These are phyloP conservation scores for Mus pahari DNA, from an alignment of 2,113 vertebrate species.

Conservation along the genomic window DNA sequence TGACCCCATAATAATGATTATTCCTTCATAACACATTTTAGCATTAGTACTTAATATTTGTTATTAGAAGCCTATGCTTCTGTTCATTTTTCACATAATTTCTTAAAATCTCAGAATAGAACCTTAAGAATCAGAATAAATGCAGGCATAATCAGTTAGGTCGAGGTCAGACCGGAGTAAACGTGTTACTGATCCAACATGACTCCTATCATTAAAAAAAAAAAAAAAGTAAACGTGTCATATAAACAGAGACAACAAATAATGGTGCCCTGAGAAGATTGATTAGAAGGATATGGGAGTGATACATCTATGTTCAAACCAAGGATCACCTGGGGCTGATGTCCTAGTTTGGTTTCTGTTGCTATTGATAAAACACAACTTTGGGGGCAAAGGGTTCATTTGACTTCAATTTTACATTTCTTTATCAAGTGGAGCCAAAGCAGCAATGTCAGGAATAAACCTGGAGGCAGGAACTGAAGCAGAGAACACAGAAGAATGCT, in stretches of 20 bases:
- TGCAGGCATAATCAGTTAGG: not conserved
- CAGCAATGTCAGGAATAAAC: not conserved
- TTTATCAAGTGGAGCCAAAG: not conserved
- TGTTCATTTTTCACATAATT: not conserved
- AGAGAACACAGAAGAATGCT: not conserved
- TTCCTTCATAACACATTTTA: not conserved
- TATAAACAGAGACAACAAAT: slow-evolving; percentile 1
- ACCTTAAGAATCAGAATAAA: not conserved
- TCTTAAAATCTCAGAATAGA: not conserved
- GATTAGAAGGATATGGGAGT: not conserved
- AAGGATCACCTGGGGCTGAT: not conserved
- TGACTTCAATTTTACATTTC: not conserved
- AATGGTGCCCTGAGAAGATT: not conserved
- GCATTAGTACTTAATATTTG: not conserved
- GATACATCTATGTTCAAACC: not conserved
- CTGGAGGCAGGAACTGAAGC: not conserved
- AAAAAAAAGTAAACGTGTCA: not conserved
- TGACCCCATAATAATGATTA: not conserved
- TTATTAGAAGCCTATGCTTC: not conserved
- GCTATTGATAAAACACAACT: not conserved
- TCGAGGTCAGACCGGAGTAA: not conserved
- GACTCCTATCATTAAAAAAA: not conserved
- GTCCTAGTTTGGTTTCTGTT: not conserved
- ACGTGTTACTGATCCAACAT: not conserved
- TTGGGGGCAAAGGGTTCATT: not conserved